Base-by-base conservation (phyloP, 2,797 vertebrate species). In the Gymnopithys bicolor region DNA sequence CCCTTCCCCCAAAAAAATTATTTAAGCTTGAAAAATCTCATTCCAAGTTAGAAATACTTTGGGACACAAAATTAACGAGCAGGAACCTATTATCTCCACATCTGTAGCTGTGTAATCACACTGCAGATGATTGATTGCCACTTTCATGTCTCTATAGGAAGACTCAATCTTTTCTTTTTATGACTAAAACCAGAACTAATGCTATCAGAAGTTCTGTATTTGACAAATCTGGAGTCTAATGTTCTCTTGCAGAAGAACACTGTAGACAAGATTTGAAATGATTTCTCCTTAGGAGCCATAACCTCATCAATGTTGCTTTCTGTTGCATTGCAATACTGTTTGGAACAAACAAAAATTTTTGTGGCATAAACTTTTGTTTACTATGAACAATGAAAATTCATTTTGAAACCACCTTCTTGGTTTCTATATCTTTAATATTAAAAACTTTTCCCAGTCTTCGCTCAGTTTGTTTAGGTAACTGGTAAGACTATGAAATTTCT, bases 351-450 rank as follows among this genome's bases (percentile, higher is more conserved):
- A 71, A 68, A 32, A 25, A 7, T 13, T 3, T 16, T 30, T 76
- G 23, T 63, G 15, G 2, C 2, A 24, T 66, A 24, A 78, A 37
- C 4, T 35, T 63, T 58, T 56, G 6, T 53, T 84, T 16, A 51
- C 11, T 0, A 0, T 13, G 10, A 84, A 37, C 3, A 32, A 4
- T 49, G 60, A 45, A 3, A 32, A 60, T 52, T 84, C 1, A n/a
- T 37, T 90, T 79, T 74, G 16, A 43, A 73, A 60, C 15, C 3
- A 30, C 33, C 25, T 52, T 52, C 8, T 30, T 37, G 8, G 3
- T 9, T 73, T 35, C 30, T 51, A 9, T 46, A 45, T 78, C 23
- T 55, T 88, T 77, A 46, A 49, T 11, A 58, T 7, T 14, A 4
- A 24, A 82, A 73, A 4, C 2, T 22, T 77, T 79, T 77, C 48